Percentiles rank a stretch among this genome's conserved stretches.
Evolutionary conservation across 64 coral and sea anemone species (phyloP).

Genomic region (Pachyseris speciosa): DNA sequence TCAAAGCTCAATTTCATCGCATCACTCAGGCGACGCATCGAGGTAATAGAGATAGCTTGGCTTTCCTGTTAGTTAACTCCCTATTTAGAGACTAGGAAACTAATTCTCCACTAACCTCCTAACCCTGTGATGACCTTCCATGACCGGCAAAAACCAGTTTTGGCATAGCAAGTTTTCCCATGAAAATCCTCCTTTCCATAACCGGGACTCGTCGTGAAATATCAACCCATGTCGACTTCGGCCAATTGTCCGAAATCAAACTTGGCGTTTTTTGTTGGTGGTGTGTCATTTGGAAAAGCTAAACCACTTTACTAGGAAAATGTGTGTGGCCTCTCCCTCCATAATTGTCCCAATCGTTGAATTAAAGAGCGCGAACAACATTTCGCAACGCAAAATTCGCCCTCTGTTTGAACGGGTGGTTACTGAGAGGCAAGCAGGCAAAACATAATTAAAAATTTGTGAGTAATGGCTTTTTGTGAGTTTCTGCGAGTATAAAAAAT

Average conservation of each 20-base stretch:
- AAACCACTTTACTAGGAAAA: constrained; percentile 3
- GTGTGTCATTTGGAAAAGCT: neutral
- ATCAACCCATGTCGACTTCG: neutral
- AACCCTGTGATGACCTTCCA: constrained; percentile 19
- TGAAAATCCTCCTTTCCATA: constrained; percentile 17
- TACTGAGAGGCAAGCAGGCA: constrained; percentile 15
- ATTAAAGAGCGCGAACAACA: neutral
- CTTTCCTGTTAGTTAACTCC: constrained; percentile 47
- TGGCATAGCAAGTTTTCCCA: constrained; percentile 9
- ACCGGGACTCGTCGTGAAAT: neutral
- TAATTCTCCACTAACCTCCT: constrained; percentile 40
- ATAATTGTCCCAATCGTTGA: neutral
- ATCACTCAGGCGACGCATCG: constrained; percentile 33
- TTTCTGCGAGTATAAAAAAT: constrained; percentile 83
- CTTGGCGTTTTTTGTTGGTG: neutral
- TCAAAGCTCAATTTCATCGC: constrained; percentile 44
- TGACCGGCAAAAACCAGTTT: constrained; percentile 27
- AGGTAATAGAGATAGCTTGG: constrained; percentile 42
- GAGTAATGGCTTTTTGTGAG: constrained; percentile 87
- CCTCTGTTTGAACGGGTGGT: constrained; percentile 12
- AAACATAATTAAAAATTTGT: constrained; percentile 88
- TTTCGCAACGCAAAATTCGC: constrained; percentile 11
- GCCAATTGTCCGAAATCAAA: constrained; percentile 12
- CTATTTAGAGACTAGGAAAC: constrained; percentile 39
- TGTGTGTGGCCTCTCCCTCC: neutral